Conservation (phyloP, 2,113 vertebrate genomes). For the Oryzias javanicus region DNA sequence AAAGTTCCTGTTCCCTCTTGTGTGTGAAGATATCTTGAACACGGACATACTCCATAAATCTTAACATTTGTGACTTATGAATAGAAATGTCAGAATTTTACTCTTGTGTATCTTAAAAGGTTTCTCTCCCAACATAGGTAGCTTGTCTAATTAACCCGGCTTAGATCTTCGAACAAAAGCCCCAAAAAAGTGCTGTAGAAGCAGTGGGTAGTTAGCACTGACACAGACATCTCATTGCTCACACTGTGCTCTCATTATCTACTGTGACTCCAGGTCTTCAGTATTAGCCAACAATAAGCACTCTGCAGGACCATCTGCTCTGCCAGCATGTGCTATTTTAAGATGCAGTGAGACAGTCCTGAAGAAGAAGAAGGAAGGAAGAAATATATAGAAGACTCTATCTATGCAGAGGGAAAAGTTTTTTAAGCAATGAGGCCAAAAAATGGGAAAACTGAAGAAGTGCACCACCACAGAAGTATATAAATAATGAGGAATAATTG, state of each 20-base stretch:
- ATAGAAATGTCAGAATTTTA: too few species aligned
- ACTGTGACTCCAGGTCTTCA: slow-evolving; percentile 59
- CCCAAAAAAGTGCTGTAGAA: slow-evolving; percentile 20
- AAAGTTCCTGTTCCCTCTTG: too few species aligned
- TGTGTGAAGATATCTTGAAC: too few species aligned
- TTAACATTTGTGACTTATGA: too few species aligned
- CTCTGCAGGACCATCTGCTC: slow-evolving; percentile 61
- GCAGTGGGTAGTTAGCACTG: slow-evolving; percentile 38
- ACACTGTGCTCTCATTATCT: slow-evolving; percentile 64
- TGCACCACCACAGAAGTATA: neutral
- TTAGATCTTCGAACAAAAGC: slow-evolving; percentile 32
- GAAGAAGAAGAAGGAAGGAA: slow-evolving; percentile 13
- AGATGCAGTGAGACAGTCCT: slow-evolving; percentile 33
- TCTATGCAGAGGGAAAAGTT: slow-evolving; percentile 37
- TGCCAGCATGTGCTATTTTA: slow-evolving; percentile 51
- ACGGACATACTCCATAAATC: too few species aligned
- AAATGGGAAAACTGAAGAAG: neutral
- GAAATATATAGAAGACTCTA: slow-evolving; percentile 28
- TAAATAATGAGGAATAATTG: neutral
- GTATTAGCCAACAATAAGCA: slow-evolving; percentile 66
- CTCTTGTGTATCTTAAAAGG: neutral
- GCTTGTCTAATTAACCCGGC: slow-evolving; percentile 26
- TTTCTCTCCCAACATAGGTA: slow-evolving; percentile 13
- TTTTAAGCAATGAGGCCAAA: slow-evolving; percentile 11
- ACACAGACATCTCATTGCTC: slow-evolving; percentile 53